Conservation (phyloP, 2,797 vertebrate species). For the Girardinus metallicus region DNA sequence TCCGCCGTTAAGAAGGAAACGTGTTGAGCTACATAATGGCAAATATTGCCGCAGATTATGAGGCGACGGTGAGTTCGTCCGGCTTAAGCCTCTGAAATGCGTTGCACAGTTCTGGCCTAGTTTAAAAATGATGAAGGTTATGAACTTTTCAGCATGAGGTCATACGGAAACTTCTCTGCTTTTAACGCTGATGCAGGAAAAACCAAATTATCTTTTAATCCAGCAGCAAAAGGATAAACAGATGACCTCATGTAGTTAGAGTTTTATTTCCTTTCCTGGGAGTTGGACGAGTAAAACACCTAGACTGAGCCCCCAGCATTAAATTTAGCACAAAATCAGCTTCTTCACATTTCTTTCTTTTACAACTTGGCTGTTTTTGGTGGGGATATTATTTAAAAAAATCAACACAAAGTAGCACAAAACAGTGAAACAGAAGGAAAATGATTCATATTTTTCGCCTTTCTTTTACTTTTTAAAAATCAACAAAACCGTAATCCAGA, state of each 20-base stretch:
- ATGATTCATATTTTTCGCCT: neutral
- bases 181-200: slow-evolving; percentile 2
- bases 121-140: slow-evolving; percentile 20
- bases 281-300: neutral
- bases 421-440: neutral
- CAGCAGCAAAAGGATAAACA: neutral
- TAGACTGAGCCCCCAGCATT: neutral
- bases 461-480: too few relatives aligned
- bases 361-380: neutral
- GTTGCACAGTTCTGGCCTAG: slow-evolving; percentile 45
- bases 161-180: slow-evolving; percentile 11
- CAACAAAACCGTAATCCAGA: too few relatives aligned
- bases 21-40: slow-evolving; percentile 48
- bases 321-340: neutral
- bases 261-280: neutral
- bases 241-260: neutral
- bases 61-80: neutral
- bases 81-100: slow-evolving; percentile 33
- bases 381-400: neutral
- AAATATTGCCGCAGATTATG: slow-evolving; percentile 37
- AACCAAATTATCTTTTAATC: neutral
- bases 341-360: neutral
- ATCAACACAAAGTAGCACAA: neutral
- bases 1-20: slow-evolving; percentile 19
- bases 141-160: slow-evolving; percentile 30